Evolutionary conservation across 2,888 invertebrate genomes (phyloP), one percentile per base, ranked within the genome.

Genomic region (Spilosoma lubricipeda): DNA sequence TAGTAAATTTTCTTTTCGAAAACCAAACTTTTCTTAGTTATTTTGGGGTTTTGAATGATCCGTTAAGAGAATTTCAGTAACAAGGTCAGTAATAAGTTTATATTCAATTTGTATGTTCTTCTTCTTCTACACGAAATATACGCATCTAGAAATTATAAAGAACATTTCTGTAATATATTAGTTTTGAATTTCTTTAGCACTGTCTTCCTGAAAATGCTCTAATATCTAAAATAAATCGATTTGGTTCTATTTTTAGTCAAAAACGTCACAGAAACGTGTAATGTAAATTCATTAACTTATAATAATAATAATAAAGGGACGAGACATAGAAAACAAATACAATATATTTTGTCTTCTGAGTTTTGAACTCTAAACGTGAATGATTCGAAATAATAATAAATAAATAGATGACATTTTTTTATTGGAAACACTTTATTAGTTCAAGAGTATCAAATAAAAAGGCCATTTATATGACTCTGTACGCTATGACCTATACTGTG

Each of bases 1-100:
- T 77, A 82, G 70, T 86, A 87, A 86, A 82, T 85, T 85, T 79
- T 70, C 79, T 77, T 76, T 78, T 79, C 80, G 81, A 74, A 78
- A 48, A 56, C 65, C 48, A 70, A 85, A 87, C 81, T 86, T 87
- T 71, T 80, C 77, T 77, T 75, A 86, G 82, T 84, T 81, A 80
- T 81, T 82, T 77, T 77, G 80, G 77, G 70, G 76, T 77, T 76
- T 76, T 83, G 69, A 84, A 83, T 84, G 71, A 80, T 70, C 73
- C 72, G 79, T 86, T 85, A 84, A 82, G 70, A 67, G 77, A 81
- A 82, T 83, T 85, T 74, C 9, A 23, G 68, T 67, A 71, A 82
- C 80, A 82, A 81, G 82, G 81, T 59, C n/a, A 2, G n/a, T 3
- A 3, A 5, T 9, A 56, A 56, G 59, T 27, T 27, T 59, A 9